phyloP scores from a whole-genome alignment of 2,797 vertebrate genomes.

The Phoxinus dragarum region DNA sequence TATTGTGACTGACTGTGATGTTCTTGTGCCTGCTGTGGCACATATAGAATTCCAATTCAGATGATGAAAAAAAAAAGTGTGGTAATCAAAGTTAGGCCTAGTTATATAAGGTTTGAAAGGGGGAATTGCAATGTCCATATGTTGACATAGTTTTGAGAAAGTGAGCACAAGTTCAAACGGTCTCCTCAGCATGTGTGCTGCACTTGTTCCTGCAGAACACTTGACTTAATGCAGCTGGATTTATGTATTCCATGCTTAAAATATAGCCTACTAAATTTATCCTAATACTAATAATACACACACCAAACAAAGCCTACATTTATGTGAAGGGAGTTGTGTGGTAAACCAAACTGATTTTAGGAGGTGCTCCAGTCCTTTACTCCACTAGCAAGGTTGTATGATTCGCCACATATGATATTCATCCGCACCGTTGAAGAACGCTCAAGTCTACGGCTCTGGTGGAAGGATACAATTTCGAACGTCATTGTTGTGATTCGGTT shows the following conservation, averaged over 20 bases:
- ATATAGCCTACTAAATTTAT: not conserved
- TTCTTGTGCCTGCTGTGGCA: not conserved
- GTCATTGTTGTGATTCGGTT: slow-evolving; percentile 88
- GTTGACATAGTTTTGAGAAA: not conserved
- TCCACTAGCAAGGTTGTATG: slow-evolving; percentile 47
- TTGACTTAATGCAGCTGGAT: not conserved
- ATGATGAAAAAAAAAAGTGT: not conserved
- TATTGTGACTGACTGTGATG: not conserved
- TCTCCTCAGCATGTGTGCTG: not conserved
- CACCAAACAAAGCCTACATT: not conserved
- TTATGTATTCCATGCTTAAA: not conserved
- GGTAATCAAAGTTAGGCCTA: not conserved
- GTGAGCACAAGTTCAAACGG: not conserved
- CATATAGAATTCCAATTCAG: not conserved
- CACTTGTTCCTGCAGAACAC: slow-evolving; percentile 5
- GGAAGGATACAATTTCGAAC: slow-evolving; percentile 87
- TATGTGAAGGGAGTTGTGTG: not conserved
- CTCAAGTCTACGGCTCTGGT: slow-evolving; percentile 77
- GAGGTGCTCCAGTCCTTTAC: slow-evolving; percentile 36
- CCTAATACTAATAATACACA: not conserved
- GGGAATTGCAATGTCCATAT: not conserved
- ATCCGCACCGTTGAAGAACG: slow-evolving; percentile 55
- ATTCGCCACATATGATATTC: slow-evolving; percentile 43
- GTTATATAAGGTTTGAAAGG: not conserved
- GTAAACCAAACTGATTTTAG: slow-evolving; percentile 49